A percentile compares a stretch with the other conserved stretches of the same genome.
These are phyloP conservation scores for Geophilus truncorum DNA, from an alignment of 2,888 invertebrate genomes.

Conservation along the genomic window DNA sequence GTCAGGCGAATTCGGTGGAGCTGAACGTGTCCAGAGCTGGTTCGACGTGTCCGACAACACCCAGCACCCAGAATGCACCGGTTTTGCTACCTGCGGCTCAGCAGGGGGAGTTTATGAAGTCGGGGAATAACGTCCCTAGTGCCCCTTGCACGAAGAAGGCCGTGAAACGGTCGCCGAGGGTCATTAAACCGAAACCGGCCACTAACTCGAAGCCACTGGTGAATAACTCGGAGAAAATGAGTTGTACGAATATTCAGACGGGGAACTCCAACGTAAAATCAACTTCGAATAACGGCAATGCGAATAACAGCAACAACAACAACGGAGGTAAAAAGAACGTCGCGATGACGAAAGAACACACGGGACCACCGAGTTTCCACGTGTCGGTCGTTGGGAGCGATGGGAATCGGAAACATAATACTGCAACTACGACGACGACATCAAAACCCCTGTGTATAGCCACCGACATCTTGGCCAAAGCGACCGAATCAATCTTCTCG, in stretches of 20 bases:
- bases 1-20: not conserved
- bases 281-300: not conserved
- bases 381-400: not conserved
- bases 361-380: not conserved
- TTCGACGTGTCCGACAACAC: not conserved
- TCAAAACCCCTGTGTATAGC: constrained; percentile 20
- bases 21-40: not conserved
- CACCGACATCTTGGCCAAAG: constrained; percentile 48
- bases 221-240: no score
- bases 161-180: constrained; percentile 29
- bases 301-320: not conserved
- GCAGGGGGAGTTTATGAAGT: not conserved
- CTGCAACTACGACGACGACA: not conserved
- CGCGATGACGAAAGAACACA: not conserved
- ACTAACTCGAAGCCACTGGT: not conserved
- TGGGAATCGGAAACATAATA: not conserved
- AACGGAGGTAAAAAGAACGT: not conserved
- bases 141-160: not conserved
- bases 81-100: not conserved
- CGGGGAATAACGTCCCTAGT: not conserved
- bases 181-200: constrained; percentile 35
- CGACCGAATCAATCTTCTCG: constrained; percentile 49
- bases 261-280: not conserved
- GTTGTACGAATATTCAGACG: not conserved
- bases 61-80: not conserved